These are phyloP conservation scores for Gopherus flavomarginatus DNA, from an alignment of 2,113 vertebrate species.

Conservation along the genomic window DNA sequence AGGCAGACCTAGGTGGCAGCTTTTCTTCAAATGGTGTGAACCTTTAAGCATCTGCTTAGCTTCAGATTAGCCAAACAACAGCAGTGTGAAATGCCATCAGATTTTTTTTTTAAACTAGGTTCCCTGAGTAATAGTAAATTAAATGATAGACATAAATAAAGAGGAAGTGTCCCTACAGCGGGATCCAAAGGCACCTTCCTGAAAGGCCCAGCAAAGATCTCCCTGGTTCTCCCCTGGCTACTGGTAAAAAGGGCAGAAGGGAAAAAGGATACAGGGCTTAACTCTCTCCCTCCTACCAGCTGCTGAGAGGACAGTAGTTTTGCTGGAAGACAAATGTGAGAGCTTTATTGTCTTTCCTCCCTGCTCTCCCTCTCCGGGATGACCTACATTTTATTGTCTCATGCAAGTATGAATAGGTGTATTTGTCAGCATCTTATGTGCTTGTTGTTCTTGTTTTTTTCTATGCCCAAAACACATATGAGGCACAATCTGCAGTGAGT, in stretches of 20 bases:
- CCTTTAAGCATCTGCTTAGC: not conserved
- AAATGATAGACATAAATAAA: not conserved
- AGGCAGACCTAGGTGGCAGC: not conserved
- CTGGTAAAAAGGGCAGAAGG: not conserved
- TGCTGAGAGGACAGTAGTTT: not conserved
- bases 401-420: not conserved
- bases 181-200: accelerated
- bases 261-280: not conserved
- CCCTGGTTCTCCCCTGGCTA: not conserved
- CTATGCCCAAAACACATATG: not conserved
- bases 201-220: not conserved
- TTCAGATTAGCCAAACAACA: accelerated
- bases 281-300: not conserved
- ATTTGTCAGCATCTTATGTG: not conserved
- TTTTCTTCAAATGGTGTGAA: not conserved
- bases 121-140: not conserved
- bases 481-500: not conserved
- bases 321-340: not conserved
- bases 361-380: not conserved
- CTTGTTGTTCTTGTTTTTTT: not conserved
- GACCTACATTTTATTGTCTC: not conserved
- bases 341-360: not conserved
- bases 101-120: not conserved
- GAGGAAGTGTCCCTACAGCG: accelerated
- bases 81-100: not conserved